These are phyloP conservation scores for Yponomeuta plumbellus DNA, from an alignment of 2,888 invertebrate genomes.

Conservation along the genomic window DNA sequence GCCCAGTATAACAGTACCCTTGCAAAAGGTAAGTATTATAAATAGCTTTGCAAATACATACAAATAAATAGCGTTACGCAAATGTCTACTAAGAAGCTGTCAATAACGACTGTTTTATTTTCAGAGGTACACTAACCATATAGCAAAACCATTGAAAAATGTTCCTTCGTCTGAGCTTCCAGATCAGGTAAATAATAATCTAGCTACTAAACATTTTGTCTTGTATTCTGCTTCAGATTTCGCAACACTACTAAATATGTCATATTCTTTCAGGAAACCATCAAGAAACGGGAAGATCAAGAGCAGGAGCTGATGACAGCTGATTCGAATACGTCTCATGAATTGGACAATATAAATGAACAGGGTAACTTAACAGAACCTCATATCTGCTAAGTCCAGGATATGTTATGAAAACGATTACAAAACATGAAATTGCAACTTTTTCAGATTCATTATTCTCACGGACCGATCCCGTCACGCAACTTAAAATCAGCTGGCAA, in stretches of 20 bases:
- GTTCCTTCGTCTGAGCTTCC: background rate
- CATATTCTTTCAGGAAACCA: background rate
- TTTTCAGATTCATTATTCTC: slow-evolving; percentile 5
- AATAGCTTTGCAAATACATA: too few species aligned
- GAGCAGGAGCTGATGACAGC: background rate
- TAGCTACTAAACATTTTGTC: too few species aligned
- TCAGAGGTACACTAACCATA: background rate
- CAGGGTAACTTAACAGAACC: background rate
- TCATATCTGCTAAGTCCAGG: background rate
- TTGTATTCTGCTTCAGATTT: background rate
- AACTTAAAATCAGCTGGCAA: slow-evolving; percentile 47
- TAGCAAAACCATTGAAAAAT: background rate
- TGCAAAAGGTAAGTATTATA: background rate
- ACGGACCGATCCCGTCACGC: slow-evolving; percentile 16
- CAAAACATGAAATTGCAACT: background rate
- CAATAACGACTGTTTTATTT: background rate
- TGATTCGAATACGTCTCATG: background rate
- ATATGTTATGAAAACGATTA: too few species aligned
- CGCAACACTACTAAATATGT: background rate
- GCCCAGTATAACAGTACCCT: background rate
- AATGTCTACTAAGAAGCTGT: background rate
- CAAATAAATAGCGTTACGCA: background rate
- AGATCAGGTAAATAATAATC: background rate
- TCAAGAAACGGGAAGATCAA: background rate
- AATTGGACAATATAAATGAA: slow-evolving; percentile 1